Base-by-base conservation (phyloP, 2,113 vertebrate species). In the Oxyura jamaicensis region DNA sequence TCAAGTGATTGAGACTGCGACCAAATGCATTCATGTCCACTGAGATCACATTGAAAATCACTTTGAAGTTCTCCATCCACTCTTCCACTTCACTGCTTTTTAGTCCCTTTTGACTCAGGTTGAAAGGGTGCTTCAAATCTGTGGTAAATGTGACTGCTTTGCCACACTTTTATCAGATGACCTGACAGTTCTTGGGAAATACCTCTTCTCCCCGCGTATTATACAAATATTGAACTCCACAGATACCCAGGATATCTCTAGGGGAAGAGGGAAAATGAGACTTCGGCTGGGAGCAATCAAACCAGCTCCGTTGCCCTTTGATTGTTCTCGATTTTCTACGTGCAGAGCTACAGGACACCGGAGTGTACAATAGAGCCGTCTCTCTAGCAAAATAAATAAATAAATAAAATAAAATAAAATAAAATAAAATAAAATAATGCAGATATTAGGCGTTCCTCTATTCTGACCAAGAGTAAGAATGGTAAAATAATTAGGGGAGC, bases 301-400 rank as follows among this genome's bases (percentile, higher is more conserved):
- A 28, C 6, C n/a, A 6, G 18, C 23, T 41, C 52, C 62, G 2
- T 13, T 17, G 1, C 39, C 22, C 42, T 13, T 36, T 4, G n/a
- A 3, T n/a, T 21, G 10, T 6, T 33, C 81, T 7, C 7, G n/a
- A 8, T 18, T 63, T 72, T 56, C 13, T 19, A 4, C 19, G 1
- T 0, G 33, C 11, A 13, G n/a, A 72, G 59, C 48, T 22, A 3
- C 67, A 1, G 48, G 8, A 20, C 33, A 35, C 35, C 3, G 4
- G 20, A 67, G 33, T 1, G 7, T 15, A 58, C 31, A 1, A 18
- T 0, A 3, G 41, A 39, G 59, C 41, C 5, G 33, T 56, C 3
- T 4, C 59, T 15, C 23, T 28, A 4, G 15, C 2, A 41, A 13
- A 41, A 41, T 12, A 41, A 41, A 8, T 10, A 41, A 41, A 41